Base-by-base conservation (phyloP, 2,888 invertebrate genomes). In the Parochlus steinenii region DNA sequence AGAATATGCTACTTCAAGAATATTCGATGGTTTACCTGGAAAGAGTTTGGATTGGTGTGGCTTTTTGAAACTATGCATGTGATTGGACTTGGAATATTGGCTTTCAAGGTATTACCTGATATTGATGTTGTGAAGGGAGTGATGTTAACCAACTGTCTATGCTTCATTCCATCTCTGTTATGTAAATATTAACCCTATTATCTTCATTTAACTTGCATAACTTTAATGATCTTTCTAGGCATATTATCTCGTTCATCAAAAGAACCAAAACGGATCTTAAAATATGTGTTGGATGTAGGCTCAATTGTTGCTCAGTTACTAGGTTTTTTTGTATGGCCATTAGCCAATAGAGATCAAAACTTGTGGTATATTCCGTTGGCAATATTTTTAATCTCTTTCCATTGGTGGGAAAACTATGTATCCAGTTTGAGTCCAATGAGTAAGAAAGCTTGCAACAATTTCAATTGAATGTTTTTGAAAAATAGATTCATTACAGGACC, bases 321-420 rank as follows among this genome's bases (percentile, higher is more conserved):
- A 4, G 74, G 74, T 4, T 69, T 80, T 40, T 53, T 80, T 3
- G 60, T 74, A 5, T 80, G 78, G 76, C 74, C 78, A 2, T 48
- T 74, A 7, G 48, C 71, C 14, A 20, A 28, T 11, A 34, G 20
- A 7, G 3, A 12, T 10, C 3, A 5, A 10, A 34, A 28, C 14
- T 28, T 27, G 18, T 34, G 34, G 34, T 34, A 28, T 2, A 66
- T 74, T 40, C 73, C 77, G 0, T 43, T 74, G 4, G 68, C 77
- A 3, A 61, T 78, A 33, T 45, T 77, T 19, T 58, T 82, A 17
- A 66, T 75, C 36, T 85, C 85, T 1, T 60, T 73, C 29, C 75
- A 78, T 15, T 87, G 83, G 82, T 86, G 85, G 85, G 77, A 79
- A 52, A 86, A 83, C 54, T 86, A 69, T 52, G 64, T 78, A 5